A percentile compares a stretch with the other conserved stretches of the same genome.
These are phyloP conservation scores for Petrolisthes manimaculis DNA, from an alignment of 2,888 invertebrate genomes.

Conservation along the genomic window DNA sequence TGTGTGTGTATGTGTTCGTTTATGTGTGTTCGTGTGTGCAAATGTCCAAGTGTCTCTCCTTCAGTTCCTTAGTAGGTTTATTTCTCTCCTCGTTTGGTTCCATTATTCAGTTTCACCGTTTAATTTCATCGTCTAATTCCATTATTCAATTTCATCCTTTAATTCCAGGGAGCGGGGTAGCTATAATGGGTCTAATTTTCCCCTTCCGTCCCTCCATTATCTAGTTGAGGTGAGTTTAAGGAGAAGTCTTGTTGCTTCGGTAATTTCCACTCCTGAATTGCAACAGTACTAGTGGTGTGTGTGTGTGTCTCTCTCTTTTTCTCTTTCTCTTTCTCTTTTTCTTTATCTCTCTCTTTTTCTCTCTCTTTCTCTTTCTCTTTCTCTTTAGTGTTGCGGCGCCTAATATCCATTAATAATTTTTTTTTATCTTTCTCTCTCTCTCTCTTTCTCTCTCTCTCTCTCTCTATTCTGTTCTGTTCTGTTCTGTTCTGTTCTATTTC, in stretches of 20 bases:
- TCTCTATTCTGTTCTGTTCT: neutral
- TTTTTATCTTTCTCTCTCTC: neutral
- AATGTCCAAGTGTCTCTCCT: no score
- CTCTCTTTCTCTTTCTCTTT: neutral
- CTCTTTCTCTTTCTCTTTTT: neutral
- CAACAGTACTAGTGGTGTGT: no score
- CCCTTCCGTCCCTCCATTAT: neutral
- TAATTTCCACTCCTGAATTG: constrained; percentile 7
- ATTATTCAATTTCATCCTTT: no score
- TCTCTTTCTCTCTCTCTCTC: neutral
- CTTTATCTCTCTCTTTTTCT: neutral
- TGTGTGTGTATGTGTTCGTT: no score
- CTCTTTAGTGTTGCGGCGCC: no score
- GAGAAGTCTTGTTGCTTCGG: neutral
- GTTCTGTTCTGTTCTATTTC: neutral
- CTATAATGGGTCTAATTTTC: neutral
- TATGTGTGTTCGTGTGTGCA: no score
- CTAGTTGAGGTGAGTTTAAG: constrained; percentile 12
- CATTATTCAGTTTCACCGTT: no score
- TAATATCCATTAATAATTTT: neutral
- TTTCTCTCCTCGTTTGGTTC: no score
- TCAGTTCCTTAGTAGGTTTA: no score
- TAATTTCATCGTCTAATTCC: no score
- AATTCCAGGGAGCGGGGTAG: no score
- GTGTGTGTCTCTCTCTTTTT: no score